Evolutionary conservation across 2,888 invertebrate genomes (phyloP).

Genomic region (Drepana falcataria): DNA sequence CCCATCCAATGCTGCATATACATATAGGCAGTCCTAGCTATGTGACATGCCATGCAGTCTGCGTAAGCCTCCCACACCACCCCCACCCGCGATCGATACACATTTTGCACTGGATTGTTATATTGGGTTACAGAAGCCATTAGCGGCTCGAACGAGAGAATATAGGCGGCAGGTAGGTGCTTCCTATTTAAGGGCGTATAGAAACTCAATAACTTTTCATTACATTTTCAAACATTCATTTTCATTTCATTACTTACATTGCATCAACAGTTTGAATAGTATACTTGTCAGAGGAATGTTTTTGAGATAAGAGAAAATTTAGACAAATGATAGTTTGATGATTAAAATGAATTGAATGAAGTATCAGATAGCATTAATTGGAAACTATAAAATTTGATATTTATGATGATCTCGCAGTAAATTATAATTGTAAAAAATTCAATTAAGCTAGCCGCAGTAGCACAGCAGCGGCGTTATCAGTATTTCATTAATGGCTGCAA

Average conservation of each 20-base stretch:
- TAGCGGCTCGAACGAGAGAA: neutral
- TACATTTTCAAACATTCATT: too few species aligned
- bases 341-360: neutral
- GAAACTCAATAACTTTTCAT: too few species aligned
- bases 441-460: neutral
- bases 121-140: conserved; percentile 2
- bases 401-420: neutral
- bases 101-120: conserved; percentile 8
- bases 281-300: too few species aligned
- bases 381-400: neutral
- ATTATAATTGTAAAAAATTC: neutral
- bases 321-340: neutral
- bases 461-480: neutral
- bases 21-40: neutral
- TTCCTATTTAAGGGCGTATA: neutral
- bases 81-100: conserved; percentile 14
- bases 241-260: too few species aligned
- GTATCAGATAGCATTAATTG: neutral
- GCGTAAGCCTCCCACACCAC: neutral
- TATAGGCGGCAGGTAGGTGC: neutral
- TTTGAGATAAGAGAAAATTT: too few species aligned
- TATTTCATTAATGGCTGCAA: neutral
- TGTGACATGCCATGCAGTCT: neutral
- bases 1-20: too few species aligned
- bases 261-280: too few species aligned